Evolutionary conservation across 1,140 invertebrate genomes (phyloP).

Genomic region (Drosophila asahinai): DNA sequence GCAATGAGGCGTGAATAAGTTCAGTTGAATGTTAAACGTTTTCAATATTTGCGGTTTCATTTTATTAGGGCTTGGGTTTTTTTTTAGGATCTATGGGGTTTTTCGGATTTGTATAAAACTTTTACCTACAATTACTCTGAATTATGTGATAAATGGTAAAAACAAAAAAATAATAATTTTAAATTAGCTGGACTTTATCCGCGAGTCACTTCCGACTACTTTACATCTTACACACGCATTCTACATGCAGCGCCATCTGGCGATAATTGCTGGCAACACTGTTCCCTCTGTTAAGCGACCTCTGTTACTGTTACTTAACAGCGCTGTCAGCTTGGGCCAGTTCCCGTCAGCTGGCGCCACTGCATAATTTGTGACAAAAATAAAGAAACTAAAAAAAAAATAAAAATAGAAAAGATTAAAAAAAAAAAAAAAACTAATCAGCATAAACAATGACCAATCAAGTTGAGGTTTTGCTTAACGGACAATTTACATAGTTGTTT

Average conservation of each 20-base stretch:
- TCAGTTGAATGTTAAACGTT: not conserved
- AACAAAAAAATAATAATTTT: not conserved
- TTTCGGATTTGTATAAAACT: not conserved
- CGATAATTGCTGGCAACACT: not conserved
- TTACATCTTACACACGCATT: not conserved
- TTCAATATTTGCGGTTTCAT: not conserved
- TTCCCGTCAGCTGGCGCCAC: not conserved
- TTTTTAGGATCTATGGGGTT: not conserved
- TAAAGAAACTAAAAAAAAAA: not conserved
- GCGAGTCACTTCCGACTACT: constrained; percentile 88
- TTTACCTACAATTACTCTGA: no score
- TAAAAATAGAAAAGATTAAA: constrained; percentile 3
- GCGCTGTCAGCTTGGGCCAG: not conserved
- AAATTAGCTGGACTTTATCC: constrained; percentile 92
- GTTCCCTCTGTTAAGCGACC: not conserved
- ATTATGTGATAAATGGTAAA: not conserved
- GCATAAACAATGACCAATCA: constrained; percentile 7
- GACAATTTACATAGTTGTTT: constrained; percentile 26
- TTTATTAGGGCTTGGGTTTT: not conserved
- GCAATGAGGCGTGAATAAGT: constrained; percentile 31
- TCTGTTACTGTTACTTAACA: constrained; percentile 14
- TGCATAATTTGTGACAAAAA: not conserved
- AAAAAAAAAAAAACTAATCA: constrained; percentile 14
- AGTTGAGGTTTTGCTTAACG: constrained; percentile 10
- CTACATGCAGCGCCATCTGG: not conserved